Evolutionary conservation across 2,888 invertebrate species (phyloP), one percentile per base, ranked within the genome.

Genomic region (Cloeon dipterum): DNA sequence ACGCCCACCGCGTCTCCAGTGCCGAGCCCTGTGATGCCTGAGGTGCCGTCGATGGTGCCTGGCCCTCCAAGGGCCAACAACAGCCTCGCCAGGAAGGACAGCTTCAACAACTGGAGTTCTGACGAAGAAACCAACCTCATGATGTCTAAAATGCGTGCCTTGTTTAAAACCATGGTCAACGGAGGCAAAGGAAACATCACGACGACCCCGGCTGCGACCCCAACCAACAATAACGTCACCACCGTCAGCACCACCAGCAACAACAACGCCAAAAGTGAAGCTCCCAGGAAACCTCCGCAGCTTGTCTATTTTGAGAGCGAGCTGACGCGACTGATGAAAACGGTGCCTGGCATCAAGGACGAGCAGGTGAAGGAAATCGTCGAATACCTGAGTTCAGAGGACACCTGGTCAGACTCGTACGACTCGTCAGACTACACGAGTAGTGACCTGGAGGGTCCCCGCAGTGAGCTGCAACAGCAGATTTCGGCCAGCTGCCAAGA

Each of bases 81-180:
- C n/a, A n/a, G n/a, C n/a, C 57, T 85, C 20, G 72, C 74, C 25
- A 65, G 85, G 42, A 85, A 83, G 56, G 85, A 86, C 54, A 83
- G 83, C 52, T 86, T 86, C 58, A 86, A 85, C 53, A 86, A 86
- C 51, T 88, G 86, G 85, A 85, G 83, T 43, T 85, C 85, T 3
- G 86, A 88, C 50, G 88, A 88, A 52, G 88, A 88, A 59, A 88
- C 86, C 3, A 88, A 88, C 55, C 59, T 86, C 32, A 88, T 88
- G 86, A 88, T 88, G 86, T 81, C 78, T 25, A 86, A 85, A 61
- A 83, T 88, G 82, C 65, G 85, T 2, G 82, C 83, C 48, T 85
- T 88, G 55, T 85, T 88, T 56, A 86, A 85, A 57, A 83, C 82
- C 36, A 76, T 88, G 66, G 73, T 86, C n/a, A 78, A 77, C 23